Evolutionary conservation across 2,888 invertebrate species (phyloP), one percentile per base, ranked within the genome.

Genomic region (Crepidodera aurea): DNA sequence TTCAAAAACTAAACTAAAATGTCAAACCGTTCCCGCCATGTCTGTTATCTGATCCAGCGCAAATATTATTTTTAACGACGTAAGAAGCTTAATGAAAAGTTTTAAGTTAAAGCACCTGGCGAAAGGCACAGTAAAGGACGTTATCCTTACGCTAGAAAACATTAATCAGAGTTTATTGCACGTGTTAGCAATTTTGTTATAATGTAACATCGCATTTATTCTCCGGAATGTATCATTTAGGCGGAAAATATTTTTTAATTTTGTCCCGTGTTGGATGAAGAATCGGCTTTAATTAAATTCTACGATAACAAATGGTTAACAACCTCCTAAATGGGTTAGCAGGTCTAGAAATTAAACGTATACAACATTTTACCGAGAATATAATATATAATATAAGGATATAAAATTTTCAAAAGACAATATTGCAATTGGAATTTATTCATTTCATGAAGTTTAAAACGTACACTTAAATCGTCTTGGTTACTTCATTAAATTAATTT

Each of bases 111-210:
- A n/a, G 40, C 40, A 40, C 40, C 40, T 40, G 40, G 15, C 42
- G 18, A 7, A 16, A 42, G 15, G 12, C 40, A 16, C 40, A 15
- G 37, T 2, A 3, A 37, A 37, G 37, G 13, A 37, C 48, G 39
- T 48, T 48, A 57, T 57, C 48, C 57, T 48, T 29, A 15, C 13
- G 48, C 50, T 57, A 57, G 18, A 12, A 27, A 50, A 39, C 57
- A 57, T 57, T 57, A 57, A 57, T 57, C 57, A 57, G 57, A 50
- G 48, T 57, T 57, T 57, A 57, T 57, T 50, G 57, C 57, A 37
- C 39, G 57, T 50, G 57, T 50, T 57, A 19, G 57, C 44, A 37
- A 57, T 57, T 57, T 50, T 22, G 27, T 39, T 39, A 27, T 57
- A 57, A 57, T 57, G 48, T 57, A 12, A 48, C 39, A 18, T 27